Evolutionary conservation across 2,797 vertebrate genomes (phyloP).

Genomic region (Alcedo atthis): DNA sequence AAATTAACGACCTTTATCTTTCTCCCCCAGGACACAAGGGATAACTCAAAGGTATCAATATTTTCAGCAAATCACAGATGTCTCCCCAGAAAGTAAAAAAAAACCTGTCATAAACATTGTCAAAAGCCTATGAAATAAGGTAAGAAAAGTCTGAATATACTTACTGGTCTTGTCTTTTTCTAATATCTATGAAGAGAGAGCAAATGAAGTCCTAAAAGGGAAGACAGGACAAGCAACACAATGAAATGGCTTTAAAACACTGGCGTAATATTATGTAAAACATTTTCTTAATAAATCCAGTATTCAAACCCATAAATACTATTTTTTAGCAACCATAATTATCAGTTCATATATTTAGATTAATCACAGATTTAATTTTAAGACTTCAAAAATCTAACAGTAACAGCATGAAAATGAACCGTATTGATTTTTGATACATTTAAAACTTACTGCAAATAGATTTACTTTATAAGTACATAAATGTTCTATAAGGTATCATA

Average conservation of each 20-base stretch:
- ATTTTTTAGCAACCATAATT: background rate
- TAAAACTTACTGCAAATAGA: conserved; percentile 18
- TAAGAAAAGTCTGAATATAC: conserved; percentile 27
- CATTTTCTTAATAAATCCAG: background rate
- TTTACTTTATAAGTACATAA: background rate
- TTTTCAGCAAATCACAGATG: conserved; percentile 28
- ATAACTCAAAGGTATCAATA: background rate
- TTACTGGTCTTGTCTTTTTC: background rate
- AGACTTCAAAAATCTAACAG: background rate
- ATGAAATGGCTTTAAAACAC: background rate
- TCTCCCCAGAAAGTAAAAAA: background rate
- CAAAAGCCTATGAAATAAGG: background rate
- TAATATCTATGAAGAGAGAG: background rate
- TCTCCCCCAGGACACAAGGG: background rate
- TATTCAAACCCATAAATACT: background rate
- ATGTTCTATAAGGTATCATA: background rate
- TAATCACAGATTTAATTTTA: background rate
- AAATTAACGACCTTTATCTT: conserved; percentile 31
- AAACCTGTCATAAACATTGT: background rate
- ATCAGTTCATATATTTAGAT: background rate
- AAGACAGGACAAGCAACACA: background rate
- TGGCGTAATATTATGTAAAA: background rate
- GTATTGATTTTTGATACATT: background rate
- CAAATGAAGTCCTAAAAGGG: conserved; percentile 7
- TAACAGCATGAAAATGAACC: background rate